phyloP scores from a whole-genome alignment of 2,797 vertebrate genomes.

The Harpagifer antarcticus region DNA sequence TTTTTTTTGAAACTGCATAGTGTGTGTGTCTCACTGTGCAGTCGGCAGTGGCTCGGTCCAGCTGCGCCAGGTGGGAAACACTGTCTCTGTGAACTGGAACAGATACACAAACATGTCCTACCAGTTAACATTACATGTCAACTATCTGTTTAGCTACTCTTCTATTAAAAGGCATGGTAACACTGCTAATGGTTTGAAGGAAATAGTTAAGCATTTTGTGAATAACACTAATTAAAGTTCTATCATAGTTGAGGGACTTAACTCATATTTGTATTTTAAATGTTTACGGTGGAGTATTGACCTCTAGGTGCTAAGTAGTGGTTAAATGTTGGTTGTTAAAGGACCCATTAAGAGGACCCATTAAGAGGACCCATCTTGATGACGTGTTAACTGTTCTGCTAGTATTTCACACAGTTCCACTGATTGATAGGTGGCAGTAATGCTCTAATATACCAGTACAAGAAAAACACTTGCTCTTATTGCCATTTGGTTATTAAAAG shows the following conservation, averaged over 20 bases:
- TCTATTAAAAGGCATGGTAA: neutral
- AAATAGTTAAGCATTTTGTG: neutral
- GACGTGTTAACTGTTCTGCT: no score
- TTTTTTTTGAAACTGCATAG: neutral
- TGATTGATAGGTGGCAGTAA: no score
- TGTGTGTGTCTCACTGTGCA: conserved; percentile 73
- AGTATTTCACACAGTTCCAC: neutral
- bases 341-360: neutral
- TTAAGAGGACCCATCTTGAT: neutral
- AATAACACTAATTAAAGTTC: neutral
- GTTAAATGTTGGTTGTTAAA: neutral
- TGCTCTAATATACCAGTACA: no score
- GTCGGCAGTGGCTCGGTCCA: conserved; percentile 85
- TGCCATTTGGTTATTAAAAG: neutral
- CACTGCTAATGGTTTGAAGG: neutral
- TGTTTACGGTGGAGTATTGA: neutral
- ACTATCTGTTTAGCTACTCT: neutral
- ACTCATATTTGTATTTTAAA: neutral
- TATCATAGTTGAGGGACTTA: neutral
- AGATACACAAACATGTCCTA: conserved; percentile 10
- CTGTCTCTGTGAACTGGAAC: conserved; percentile 89
- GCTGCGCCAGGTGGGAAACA: conserved; percentile 86
- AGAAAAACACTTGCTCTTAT: no score
- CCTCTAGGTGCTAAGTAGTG: neutral
- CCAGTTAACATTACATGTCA: conserved; percentile 1